phyloP scores from a whole-genome alignment of 2,797 vertebrate genomes.

The Ispidina lecontei region DNA sequence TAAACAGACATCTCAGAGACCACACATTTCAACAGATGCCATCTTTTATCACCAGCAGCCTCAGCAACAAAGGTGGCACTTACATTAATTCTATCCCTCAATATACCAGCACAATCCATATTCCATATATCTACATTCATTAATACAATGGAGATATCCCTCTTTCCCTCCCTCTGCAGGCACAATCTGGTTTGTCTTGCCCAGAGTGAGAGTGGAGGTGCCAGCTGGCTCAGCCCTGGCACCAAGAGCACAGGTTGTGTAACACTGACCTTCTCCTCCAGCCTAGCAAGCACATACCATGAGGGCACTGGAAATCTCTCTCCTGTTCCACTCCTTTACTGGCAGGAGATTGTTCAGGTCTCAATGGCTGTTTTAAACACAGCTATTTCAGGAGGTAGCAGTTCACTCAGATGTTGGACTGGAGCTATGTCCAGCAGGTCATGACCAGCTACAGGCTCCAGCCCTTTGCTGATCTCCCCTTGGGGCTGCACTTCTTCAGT shows the following conservation, averaged over 20 bases:
- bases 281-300: rapidly evolving
- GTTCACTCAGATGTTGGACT: neutral
- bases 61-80: neutral
- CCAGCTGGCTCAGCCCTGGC: neutral
- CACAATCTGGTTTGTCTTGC: neutral
- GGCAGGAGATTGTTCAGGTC: neutral
- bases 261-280: neutral
- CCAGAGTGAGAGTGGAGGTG: neutral
- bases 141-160: neutral
- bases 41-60: neutral
- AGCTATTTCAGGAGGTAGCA: neutral
- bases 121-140: neutral
- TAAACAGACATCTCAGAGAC: neutral
- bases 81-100: neutral
- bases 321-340: neutral
- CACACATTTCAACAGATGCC: neutral
- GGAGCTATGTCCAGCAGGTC: neutral
- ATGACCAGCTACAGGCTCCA: neutral
- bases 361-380: neutral
- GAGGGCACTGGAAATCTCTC: neutral
- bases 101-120: neutral
- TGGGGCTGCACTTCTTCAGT: neutral
- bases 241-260: neutral
- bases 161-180: neutral
- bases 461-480: neutral